phyloP scores from a whole-genome alignment of 2,113 vertebrate genomes.

The Heptranchias perlo region DNA sequence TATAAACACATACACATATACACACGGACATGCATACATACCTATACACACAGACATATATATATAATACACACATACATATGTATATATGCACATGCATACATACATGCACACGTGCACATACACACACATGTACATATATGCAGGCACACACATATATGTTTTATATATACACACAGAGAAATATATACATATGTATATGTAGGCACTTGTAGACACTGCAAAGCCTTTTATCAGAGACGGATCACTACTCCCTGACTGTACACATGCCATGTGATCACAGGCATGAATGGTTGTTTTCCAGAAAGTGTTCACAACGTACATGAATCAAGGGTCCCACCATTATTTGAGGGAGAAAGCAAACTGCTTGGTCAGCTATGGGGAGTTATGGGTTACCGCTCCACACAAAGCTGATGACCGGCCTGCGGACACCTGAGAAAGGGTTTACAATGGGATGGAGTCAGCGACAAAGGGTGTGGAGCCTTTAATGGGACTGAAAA shows the following conservation, averaged over 20 bases:
- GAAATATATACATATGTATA: neutral
- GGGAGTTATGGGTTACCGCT: neutral
- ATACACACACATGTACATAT: neutral
- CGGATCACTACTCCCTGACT: too few relatives aligned
- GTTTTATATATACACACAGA: neutral
- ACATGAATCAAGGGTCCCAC: neutral
- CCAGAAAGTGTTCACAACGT: neutral
- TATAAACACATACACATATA: neutral
- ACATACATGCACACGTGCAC: too few relatives aligned
- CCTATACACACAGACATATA: neutral
- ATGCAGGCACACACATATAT: neutral
- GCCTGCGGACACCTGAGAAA: too few relatives aligned
- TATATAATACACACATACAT: neutral
- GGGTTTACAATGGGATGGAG: too few relatives aligned
- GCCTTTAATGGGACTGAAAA: too few relatives aligned
- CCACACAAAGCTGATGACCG: too few relatives aligned
- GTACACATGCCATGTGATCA: neutral
- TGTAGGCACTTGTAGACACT: too few relatives aligned
- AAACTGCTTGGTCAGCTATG: neutral
- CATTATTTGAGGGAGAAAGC: neutral
- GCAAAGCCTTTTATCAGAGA: too few relatives aligned
- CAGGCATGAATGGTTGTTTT: neutral
- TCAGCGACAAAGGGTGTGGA: too few relatives aligned
- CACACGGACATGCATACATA: too few relatives aligned
- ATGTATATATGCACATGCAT: too few relatives aligned